Percentiles rank a stretch among this genome's conserved stretches.
Conservation (phyloP, 1,140 invertebrate genomes). For the Leptinotarsa defecta region DNA sequence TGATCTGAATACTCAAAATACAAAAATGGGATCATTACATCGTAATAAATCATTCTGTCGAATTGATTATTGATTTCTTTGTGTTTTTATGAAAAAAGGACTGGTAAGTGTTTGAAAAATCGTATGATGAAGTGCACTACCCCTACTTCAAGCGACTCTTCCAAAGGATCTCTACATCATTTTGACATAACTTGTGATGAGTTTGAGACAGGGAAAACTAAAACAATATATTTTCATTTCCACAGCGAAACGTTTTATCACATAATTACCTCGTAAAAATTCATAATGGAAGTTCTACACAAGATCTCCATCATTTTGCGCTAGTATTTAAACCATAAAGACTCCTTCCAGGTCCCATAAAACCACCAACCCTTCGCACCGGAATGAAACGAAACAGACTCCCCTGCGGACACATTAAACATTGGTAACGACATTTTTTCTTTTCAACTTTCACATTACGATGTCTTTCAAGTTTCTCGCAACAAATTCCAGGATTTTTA, state of each 20-base stretch:
- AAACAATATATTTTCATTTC: no score
- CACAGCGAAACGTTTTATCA: background rate
- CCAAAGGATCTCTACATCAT: no score
- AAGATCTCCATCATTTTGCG: background rate
- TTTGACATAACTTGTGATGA: no score
- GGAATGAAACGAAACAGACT: background rate
- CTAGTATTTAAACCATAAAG: background rate
- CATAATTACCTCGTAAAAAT: background rate
- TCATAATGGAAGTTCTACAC: background rate
- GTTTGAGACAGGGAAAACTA: no score
- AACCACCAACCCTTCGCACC: background rate
- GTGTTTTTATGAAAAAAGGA: no score
- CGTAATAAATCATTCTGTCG: no score
- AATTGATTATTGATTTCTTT: no score
- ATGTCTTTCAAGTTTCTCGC: constrained; percentile 1
- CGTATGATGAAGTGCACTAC: no score
- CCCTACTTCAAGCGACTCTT: no score
- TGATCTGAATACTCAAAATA: no score
- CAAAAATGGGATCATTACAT: no score
- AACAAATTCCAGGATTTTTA: constrained; percentile 18
- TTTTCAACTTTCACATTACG: constrained; percentile 14
- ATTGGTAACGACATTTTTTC: background rate
- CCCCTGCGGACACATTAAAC: constrained; percentile 1
- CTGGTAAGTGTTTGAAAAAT: no score
- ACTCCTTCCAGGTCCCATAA: background rate